Evolutionary conservation across 2,888 invertebrate genomes (phyloP).

Genomic region (Latrodectus hesperus): DNA sequence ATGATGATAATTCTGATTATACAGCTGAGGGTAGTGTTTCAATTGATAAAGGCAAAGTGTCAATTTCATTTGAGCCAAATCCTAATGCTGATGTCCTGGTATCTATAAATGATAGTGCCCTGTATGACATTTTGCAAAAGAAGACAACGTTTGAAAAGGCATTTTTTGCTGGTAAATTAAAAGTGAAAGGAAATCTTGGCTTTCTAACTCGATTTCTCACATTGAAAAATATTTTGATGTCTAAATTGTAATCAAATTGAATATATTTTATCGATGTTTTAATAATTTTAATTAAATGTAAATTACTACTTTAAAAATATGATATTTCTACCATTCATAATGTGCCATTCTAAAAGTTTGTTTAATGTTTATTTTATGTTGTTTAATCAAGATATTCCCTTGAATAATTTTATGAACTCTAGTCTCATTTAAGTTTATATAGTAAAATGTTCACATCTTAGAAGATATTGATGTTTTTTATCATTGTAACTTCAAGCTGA

Average conservation of each 20-base stretch:
- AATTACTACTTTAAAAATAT: not conserved
- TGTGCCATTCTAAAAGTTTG: not conserved
- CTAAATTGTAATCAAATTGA: conserved; percentile 44
- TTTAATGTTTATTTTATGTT: too few species aligned
- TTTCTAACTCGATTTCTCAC: conserved; percentile 56
- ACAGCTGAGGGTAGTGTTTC: conserved; percentile 27
- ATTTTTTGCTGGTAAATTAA: conserved; percentile 58
- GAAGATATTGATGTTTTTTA: too few species aligned
- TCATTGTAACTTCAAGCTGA: too few species aligned
- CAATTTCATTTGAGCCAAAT: conserved; percentile 37
- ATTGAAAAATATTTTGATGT: conserved; percentile 53
- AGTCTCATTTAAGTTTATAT: too few species aligned
- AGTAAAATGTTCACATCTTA: too few species aligned
- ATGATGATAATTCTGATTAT: conserved; percentile 51
- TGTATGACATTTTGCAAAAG: conserved; percentile 47
- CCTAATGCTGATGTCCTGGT: conserved; percentile 46
- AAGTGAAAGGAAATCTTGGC: conserved; percentile 63
- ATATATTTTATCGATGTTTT: not conserved
- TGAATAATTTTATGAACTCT: too few species aligned
- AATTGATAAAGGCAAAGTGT: conserved; percentile 56
- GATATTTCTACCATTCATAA: not conserved
- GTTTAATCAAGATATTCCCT: too few species aligned
- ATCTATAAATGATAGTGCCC: conserved; percentile 33
- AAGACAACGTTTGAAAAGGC: conserved; percentile 59
- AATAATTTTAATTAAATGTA: not conserved